Base-by-base conservation (phyloP, 1,140 invertebrate species). In the Dreissena rostriformis region DNA sequence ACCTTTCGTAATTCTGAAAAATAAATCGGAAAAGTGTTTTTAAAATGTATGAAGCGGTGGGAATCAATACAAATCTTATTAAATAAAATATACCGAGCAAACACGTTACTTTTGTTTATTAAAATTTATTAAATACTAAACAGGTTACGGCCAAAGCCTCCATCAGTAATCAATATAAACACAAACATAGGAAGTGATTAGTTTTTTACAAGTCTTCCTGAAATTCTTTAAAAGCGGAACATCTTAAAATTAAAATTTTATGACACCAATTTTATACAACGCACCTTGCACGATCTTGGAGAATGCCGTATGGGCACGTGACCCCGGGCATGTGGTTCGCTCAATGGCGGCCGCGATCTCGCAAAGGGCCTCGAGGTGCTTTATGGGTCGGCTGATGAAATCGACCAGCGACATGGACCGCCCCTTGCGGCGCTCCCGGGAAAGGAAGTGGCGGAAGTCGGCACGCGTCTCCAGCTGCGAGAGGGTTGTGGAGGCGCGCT, bases 381-480 rank as follows among this genome's bases (percentile, higher is more conserved):
- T 17, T 6, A 80, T 51, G 6, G 77, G 77, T 29, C 77, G 66
- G 65, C 71, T 80, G 14, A 80, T 52, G 53, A 80, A 80, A 19
- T 80, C 77, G 49, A 52, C 52, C 51, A 80, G 51, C 22, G 15
- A 65, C 17, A 71, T 29, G 24, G 68, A 66, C 28, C 65, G 68
- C 24, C 67, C 77, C 17, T 80, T 19, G 12, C 24, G 26, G 17
- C 66, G 65, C 12, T 61, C 67, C 26, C 57, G 68, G 24, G 71
- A 53, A 19, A 80, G 66, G 24, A 80, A 80, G 7, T 55, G 53
- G 29, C 77, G 65, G 67, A 80, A 80, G 29, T 70, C 55, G 26
- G 68, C 77, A n/a, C 53, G 52, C 66, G 57, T 80, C 77, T 80
- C 77, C 24, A 80, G 65, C 51, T 52, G 14, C 49, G 65, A n/a